These are phyloP conservation scores for Bubalus kerabau DNA, from an alignment of 2,113 vertebrate genomes.

Conservation along the genomic window DNA sequence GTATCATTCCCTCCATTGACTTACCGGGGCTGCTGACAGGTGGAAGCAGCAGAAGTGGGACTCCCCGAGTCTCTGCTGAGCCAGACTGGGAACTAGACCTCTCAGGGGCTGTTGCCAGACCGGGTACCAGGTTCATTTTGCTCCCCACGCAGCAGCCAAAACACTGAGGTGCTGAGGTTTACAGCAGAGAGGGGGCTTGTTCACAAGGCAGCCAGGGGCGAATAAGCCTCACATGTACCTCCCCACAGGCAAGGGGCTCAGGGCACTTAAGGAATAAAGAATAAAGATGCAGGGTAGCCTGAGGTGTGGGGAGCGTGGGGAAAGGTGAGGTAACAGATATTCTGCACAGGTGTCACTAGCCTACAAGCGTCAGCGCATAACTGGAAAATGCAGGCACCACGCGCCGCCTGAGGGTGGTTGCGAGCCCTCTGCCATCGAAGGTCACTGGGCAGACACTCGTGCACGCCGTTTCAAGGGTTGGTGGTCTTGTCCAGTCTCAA, in stretches of 20 bases:
- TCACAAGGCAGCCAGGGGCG: not conserved
- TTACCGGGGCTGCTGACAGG: not conserved
- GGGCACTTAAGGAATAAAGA: not conserved
- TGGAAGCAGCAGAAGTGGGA: not conserved
- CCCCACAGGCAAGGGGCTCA: not conserved
- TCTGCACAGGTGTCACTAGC: not conserved
- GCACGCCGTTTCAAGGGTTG: not conserved
- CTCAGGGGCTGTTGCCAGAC: not conserved
- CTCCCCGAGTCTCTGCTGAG: not conserved
- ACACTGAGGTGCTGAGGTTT: not conserved
- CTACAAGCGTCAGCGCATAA: not conserved
- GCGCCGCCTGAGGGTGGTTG: not conserved
- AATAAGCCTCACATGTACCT: not conserved
- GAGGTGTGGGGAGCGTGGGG: not conserved
- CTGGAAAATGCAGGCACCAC: not conserved
- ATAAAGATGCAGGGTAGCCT: not conserved
- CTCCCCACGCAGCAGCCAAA: not conserved
- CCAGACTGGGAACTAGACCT: not conserved
- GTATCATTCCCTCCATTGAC: too few species aligned
- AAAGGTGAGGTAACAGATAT: not conserved
- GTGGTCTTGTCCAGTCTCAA: not conserved
- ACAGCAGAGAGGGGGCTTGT: not conserved
- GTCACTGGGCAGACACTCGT: not conserved
- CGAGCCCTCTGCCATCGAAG: not conserved
- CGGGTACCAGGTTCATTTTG: not conserved